Conservation (phyloP, 2,797 vertebrate species). For the Hoplostethus atlanticus region DNA sequence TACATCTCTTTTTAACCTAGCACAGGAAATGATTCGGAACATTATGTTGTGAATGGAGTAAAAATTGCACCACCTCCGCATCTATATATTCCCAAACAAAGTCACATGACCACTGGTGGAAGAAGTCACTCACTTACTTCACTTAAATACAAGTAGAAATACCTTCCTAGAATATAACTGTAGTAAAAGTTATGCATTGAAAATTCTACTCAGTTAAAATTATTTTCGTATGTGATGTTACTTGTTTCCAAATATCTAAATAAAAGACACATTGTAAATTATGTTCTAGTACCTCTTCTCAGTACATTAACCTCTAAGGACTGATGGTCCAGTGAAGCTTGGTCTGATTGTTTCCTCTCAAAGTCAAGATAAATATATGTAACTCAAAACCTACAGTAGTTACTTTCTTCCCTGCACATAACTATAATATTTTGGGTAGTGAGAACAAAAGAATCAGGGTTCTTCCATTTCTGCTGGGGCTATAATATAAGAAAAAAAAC, state of each 20-base stretch:
- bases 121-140: background rate
- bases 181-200: constrained; percentile 14
- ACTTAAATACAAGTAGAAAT: constrained; percentile 39
- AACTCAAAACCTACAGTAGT: background rate
- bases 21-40: constrained; percentile 38
- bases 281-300: background rate
- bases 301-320: background rate
- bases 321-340: background rate
- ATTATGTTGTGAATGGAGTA: constrained; percentile 12
- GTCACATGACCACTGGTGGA: constrained; percentile 51
- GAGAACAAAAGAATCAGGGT: constrained; percentile 1
- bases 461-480: background rate
- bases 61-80: constrained; percentile 42
- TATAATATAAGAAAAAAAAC: no score
- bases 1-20: constrained; percentile 41
- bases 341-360: background rate
- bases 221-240: background rate
- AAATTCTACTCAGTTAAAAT: background rate
- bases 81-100: constrained; percentile 71
- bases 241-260: background rate
- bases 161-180: constrained; percentile 22
- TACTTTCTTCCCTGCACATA: background rate
- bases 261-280: constrained; percentile 7
- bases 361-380: background rate
- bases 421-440: constrained; percentile 38